phyloP scores from a whole-genome alignment of 2,888 invertebrate genomes.

The Tachystola acroxantha region DNA sequence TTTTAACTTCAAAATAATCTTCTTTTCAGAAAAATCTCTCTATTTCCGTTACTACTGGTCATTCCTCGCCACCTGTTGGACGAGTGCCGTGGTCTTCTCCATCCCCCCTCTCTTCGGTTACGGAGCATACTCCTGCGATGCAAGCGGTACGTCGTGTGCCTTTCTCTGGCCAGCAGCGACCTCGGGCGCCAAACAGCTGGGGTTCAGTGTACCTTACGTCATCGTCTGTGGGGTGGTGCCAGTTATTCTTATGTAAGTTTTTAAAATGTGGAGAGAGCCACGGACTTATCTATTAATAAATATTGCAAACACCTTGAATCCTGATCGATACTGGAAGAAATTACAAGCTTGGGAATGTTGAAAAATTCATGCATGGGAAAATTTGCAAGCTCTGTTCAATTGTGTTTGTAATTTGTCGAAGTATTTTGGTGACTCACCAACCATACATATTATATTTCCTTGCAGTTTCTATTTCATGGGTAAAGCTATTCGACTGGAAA shows the following conservation, averaged over 20 bases:
- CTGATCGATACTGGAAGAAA: too few species aligned
- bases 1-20: too few species aligned
- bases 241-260: constrained; percentile 62
- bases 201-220: constrained; percentile 61
- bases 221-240: constrained; percentile 63
- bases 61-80: constrained; percentile 61
- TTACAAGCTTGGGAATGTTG: too few species aligned
- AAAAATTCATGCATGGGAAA: too few species aligned
- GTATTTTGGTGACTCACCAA: too few species aligned
- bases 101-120: constrained; percentile 70
- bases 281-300: background rate
- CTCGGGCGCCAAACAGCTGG: constrained; percentile 56
- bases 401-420: too few species aligned
- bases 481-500: constrained; percentile 61
- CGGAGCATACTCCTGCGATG: constrained; percentile 70
- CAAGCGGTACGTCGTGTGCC: constrained; percentile 66
- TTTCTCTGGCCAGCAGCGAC: constrained; percentile 62
- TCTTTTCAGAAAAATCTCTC: constrained; percentile 57
- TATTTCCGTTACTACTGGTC: constrained; percentile 62
- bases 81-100: constrained; percentile 55
- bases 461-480: constrained; percentile 68
- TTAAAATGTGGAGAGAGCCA: background rate
- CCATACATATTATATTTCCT: too few species aligned
- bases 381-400: too few species aligned
- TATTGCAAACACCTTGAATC: too few species aligned